A percentile compares a stretch with the other conserved stretches of the same genome.
These are phyloP conservation scores for Lagopus muta DNA, from an alignment of 2,113 vertebrate species.

Conservation along the genomic window DNA sequence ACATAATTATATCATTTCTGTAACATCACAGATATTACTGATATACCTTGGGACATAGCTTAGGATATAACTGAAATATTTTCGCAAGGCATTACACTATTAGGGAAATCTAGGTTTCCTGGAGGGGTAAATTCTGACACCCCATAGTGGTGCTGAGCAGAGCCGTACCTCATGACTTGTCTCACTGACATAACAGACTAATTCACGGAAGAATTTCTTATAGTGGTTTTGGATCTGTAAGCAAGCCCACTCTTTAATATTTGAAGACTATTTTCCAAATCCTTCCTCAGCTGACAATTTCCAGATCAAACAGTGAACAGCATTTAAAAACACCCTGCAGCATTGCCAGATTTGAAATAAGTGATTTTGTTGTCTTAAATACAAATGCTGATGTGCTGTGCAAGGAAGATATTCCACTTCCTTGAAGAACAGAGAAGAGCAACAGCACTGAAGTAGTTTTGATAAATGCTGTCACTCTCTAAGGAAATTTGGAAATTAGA, in stretches of 20 bases:
- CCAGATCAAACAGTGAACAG: neutral
- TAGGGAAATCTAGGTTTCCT: neutral
- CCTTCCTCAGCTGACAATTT: neutral
- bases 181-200: neutral
- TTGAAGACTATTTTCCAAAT: neutral
- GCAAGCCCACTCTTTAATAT: neutral
- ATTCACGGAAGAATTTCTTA: neutral
- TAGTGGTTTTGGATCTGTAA: neutral
- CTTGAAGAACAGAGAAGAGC: neutral
- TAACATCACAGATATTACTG: neutral
- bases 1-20: neutral
- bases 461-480: conserved; percentile 25
- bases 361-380: conserved; percentile 7
- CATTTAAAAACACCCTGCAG: neutral
- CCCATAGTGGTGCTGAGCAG: neutral
- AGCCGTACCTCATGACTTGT: neutral
- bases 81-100: neutral
- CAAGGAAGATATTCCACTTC: neutral
- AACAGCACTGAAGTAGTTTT: neutral
- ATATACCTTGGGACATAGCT: neutral
- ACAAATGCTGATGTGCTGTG: neutral
- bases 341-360: neutral
- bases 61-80: neutral
- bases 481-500: conserved; percentile 1
- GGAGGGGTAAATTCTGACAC: neutral